phyloP scores from a whole-genome alignment of 2,797 vertebrate genomes.

The Cyclura pinguis region DNA sequence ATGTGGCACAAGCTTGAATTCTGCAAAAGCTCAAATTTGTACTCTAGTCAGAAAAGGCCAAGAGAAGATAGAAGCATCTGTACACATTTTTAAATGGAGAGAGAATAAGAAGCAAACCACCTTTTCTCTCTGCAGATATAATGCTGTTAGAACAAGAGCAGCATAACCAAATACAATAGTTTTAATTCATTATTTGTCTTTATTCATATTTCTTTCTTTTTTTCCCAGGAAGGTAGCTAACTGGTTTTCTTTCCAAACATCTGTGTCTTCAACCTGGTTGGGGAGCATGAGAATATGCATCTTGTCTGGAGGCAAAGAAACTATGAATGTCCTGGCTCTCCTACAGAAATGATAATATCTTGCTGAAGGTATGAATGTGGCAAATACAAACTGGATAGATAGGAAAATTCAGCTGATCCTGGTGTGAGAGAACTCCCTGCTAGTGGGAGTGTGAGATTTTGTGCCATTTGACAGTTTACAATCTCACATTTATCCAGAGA shows the following conservation, averaged over 20 bases:
- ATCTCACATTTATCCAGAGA: background rate
- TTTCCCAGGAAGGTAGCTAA: background rate
- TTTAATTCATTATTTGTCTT: background rate
- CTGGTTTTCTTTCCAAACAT: background rate
- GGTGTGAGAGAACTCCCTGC: no score
- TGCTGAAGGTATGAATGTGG: background rate
- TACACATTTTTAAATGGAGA: background rate
- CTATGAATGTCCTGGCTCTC: background rate
- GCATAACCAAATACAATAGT: background rate
- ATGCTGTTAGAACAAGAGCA: background rate
- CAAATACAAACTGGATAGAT: background rate
- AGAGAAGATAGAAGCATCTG: background rate
- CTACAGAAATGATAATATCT: background rate
- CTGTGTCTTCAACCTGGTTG: background rate
- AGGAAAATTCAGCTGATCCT: background rate
- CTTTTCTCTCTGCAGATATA: background rate
- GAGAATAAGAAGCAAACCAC: background rate
- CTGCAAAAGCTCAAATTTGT: background rate
- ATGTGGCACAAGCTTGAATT: background rate
- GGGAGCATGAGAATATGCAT: background rate
- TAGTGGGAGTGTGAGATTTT: background rate
- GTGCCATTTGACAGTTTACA: background rate
- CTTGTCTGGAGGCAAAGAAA: background rate
- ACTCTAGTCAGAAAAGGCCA: rapidly evolving
- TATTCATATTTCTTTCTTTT: background rate